Conservation (phyloP, 2,797 vertebrate genomes). For the Rousettus madagascariensis region DNA sequence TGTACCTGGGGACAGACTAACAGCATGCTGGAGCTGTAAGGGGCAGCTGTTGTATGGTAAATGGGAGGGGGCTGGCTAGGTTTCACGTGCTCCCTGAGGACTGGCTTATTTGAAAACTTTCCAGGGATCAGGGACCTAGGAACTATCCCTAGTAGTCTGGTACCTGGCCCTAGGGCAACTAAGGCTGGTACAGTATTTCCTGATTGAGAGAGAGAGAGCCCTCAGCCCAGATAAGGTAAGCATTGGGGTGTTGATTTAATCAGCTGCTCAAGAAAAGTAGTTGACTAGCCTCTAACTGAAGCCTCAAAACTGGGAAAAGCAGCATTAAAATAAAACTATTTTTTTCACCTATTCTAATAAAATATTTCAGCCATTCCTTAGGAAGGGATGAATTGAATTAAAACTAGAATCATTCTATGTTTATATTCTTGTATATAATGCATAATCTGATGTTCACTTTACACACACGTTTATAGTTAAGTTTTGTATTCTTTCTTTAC, state of each 20-base stretch:
- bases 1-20: background rate
- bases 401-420: background rate
- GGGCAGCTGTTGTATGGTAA: background rate
- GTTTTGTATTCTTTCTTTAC: background rate
- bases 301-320: background rate
- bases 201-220: background rate
- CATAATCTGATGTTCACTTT: background rate
- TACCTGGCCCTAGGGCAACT: background rate
- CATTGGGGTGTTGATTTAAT: background rate
- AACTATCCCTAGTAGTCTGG: background rate
- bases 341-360: background rate
- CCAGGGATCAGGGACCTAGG: background rate
- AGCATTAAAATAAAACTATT: background rate
- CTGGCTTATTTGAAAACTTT: background rate
- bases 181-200: too few species aligned
- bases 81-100: background rate
- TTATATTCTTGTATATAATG: background rate
- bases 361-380: background rate
- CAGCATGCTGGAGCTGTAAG: background rate
- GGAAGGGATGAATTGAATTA: constrained; percentile 22
- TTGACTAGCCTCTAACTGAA: background rate
- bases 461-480: background rate
- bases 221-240: background rate
- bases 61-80: background rate
- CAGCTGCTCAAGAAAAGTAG: background rate